These are phyloP conservation scores for Plecturocebus donacophilus DNA, from an alignment of 2,113 vertebrate species.

Conservation along the genomic window DNA sequence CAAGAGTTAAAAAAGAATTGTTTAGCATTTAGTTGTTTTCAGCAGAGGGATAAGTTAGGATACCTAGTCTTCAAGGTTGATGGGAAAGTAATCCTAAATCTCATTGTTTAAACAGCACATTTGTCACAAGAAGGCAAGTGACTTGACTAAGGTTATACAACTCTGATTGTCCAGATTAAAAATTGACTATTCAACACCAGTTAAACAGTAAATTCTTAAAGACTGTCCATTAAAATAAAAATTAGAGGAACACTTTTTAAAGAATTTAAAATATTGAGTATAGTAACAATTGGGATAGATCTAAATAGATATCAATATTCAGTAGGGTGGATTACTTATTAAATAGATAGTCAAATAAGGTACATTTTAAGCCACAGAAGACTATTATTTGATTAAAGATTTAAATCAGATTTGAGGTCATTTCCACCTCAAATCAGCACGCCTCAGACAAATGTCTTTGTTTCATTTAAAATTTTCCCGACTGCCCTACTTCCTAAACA, in stretches of 20 bases:
- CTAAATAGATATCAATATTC: slow-evolving; percentile 51
- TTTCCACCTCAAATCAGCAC: slow-evolving; percentile 53
- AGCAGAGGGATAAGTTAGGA: neutral
- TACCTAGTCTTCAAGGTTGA: neutral
- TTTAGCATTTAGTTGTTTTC: slow-evolving; percentile 20
- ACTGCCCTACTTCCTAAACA: slow-evolving; percentile 67
- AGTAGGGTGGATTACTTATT: neutral
- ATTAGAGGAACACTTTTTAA: neutral
- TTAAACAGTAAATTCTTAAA: slow-evolving; percentile 12
- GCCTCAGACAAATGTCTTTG: slow-evolving; percentile 58
- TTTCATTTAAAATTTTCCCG: slow-evolving; percentile 70
- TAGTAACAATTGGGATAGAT: neutral
- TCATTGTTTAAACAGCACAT: neutral
- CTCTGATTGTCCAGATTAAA: neutral
- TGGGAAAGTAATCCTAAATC: neutral
- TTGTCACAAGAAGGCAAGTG: neutral
- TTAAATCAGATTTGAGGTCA: slow-evolving; percentile 65
- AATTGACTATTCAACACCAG: neutral
- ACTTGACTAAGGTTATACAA: neutral
- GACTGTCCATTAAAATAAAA: neutral
- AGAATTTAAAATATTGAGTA: slow-evolving; percentile 26
- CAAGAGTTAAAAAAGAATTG: neutral
- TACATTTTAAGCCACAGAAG: slow-evolving; percentile 35
- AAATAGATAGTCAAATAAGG: slow-evolving; percentile 54
- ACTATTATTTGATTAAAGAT: slow-evolving; percentile 70